Conservation (phyloP, 2,888 invertebrate species). For the Troides aeacus region DNA sequence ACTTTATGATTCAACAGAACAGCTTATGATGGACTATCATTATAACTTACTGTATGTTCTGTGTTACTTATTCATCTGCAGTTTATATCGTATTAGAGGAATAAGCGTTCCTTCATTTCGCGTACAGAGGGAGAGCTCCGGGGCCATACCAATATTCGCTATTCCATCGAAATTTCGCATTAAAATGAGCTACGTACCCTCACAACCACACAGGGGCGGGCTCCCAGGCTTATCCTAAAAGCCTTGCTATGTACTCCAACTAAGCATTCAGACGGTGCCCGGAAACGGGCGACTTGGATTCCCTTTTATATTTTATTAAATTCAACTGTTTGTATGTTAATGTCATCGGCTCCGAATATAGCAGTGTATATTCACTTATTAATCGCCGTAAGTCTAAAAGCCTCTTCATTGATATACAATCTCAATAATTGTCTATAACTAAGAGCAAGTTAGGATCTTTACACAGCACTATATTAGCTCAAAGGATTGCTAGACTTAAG, state of each 20-base stretch:
- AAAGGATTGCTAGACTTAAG: too few relatives aligned
- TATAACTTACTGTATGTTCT: too few relatives aligned
- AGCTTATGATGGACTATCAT: too few relatives aligned
- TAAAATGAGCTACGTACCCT: constrained; percentile 25
- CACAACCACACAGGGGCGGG: constrained; percentile 6
- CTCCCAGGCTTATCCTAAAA: constrained; percentile 31
- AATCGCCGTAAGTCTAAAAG: too few relatives aligned
- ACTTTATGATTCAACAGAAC: too few relatives aligned
- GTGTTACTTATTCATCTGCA: too few relatives aligned
- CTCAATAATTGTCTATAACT: too few relatives aligned
- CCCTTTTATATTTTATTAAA: constrained; percentile 18
- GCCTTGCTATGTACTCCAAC: constrained; percentile 31
- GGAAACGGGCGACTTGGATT: constrained; percentile 19
- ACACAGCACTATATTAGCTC: too few relatives aligned
- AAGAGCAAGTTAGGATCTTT: too few relatives aligned
- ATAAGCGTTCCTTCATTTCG: background rate
- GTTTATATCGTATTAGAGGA: background rate
- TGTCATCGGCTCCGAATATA: background rate
- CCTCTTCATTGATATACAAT: too few relatives aligned
- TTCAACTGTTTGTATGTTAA: constrained; percentile 19
- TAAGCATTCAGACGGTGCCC: constrained; percentile 26
- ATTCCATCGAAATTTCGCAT: constrained; percentile 29
- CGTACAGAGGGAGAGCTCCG: constrained; percentile 12
- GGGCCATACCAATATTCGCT: constrained; percentile 25
- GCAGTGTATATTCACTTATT: too few relatives aligned